Percentiles rank a stretch among this genome's conserved stretches.
phyloP scores from a whole-genome alignment of 2,888 invertebrate species.

The Slavum lentiscoides region DNA sequence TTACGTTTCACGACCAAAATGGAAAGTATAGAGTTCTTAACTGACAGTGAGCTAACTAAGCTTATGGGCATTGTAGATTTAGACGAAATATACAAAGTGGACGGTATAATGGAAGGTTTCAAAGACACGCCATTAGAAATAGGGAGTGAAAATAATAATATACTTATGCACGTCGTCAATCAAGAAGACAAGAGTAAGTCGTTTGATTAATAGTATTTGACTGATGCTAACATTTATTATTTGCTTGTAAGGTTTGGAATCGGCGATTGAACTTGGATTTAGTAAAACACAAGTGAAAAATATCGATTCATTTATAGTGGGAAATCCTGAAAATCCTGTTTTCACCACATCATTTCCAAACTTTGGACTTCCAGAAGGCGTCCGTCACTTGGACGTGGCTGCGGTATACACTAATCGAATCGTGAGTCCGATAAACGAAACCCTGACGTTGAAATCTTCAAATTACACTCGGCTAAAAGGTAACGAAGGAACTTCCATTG shows the following conservation, averaged over 20 bases:
- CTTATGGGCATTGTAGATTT: slow-evolving; percentile 78
- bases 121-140: slow-evolving; percentile 61
- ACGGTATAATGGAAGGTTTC: slow-evolving; percentile 67
- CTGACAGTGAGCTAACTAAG: slow-evolving; percentile 74
- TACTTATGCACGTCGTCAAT: slow-evolving; percentile 61
- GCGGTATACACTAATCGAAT: slow-evolving; percentile 73
- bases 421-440: slow-evolving; percentile 72
- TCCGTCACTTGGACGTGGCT: slow-evolving; percentile 59
- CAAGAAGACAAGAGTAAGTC: slow-evolving; percentile 61
- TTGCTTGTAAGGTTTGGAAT: slow-evolving; percentile 23
- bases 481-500: slow-evolving; percentile 77
- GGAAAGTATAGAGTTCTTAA: slow-evolving; percentile 81
- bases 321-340: slow-evolving; percentile 68
- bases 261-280: slow-evolving; percentile 61
- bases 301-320: slow-evolving; percentile 71
- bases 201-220: neutral
- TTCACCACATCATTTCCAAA: slow-evolving; percentile 77
- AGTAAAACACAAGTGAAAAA: slow-evolving; percentile 68
- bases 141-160: slow-evolving; percentile 59
- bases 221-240: neutral
- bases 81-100: slow-evolving; percentile 74
- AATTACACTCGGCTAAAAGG: slow-evolving; percentile 71
- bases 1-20: slow-evolving; percentile 77
- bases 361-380: slow-evolving; percentile 72
- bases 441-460: slow-evolving; percentile 72